A percentile compares a stretch with the other conserved stretches of the same genome.
These are phyloP conservation scores for Varanus salvator DNA, from an alignment of 2,113 vertebrate genomes.

Conservation along the genomic window DNA sequence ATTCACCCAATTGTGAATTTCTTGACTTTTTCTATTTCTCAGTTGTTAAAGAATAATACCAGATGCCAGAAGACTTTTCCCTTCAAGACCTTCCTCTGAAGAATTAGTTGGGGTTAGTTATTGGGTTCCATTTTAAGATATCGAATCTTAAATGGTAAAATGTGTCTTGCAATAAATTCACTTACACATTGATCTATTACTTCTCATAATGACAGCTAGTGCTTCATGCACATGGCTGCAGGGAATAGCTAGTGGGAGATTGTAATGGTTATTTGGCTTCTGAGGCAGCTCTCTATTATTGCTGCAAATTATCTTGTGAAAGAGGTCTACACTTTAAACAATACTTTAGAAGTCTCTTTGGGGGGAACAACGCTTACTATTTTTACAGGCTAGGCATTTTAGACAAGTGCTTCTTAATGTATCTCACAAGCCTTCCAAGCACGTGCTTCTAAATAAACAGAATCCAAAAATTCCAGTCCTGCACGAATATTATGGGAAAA, in stretches of 20 bases:
- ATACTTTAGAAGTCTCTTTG: background rate
- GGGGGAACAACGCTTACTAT: background rate
- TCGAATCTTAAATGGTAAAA: background rate
- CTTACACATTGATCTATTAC: background rate
- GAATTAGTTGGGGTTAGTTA: background rate
- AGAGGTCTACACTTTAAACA: background rate
- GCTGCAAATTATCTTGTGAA: background rate
- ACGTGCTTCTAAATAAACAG: background rate
- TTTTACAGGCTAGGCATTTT: background rate
- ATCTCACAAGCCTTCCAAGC: background rate
- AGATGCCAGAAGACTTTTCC: background rate
- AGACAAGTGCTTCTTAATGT: background rate
- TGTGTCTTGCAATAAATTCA: background rate
- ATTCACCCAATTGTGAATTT: background rate
- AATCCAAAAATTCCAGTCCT: background rate
- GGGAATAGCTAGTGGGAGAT: background rate
- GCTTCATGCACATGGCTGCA: background rate
- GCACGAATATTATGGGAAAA: no score
- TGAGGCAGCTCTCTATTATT: background rate
- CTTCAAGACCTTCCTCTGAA: background rate
- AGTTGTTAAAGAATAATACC: background rate
- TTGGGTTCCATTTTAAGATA: background rate
- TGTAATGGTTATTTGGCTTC: background rate
- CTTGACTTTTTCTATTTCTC: background rate
- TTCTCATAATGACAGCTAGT: background rate